Base-by-base conservation (phyloP, 2,888 invertebrate species). In the Diaphora mendica region DNA sequence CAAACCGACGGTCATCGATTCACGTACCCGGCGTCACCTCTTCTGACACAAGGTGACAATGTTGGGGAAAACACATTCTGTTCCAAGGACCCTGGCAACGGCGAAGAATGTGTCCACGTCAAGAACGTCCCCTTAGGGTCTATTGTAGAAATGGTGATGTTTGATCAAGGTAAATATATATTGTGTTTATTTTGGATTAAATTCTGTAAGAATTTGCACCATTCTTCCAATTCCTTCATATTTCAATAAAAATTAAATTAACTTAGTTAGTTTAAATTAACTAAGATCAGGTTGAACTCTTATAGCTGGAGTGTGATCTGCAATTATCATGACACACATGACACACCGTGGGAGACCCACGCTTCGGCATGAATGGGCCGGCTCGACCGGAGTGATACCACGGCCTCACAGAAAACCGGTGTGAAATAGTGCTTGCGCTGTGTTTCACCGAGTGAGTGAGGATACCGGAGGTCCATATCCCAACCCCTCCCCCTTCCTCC, bases 1-100 rank as follows among this genome's bases (percentile, higher is more conserved):
- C 96, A 96, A 80, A 96, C 96, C 33, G 97, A 98, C 90, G 97
- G 98, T 71, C 96, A 97, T 33, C 97, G 97, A 15, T 97, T 98
- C 90, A 96, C 96, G 51, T 97, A 97, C 86, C 98, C 98, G 0
- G 96, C 97, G 2, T 97, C 97, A 0, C 98, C 98, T 0, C 94
- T 98, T 64, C 94, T 98, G 76, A 97, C 98, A 2, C 98, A 98
- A 88, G 95, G 96, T 0, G 89, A 90, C 0, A 97, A 97, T 79
- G 95, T 97, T 26, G 91, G 96, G 0, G 88, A 93, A 13, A 92
- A 95, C 68, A 88, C 96, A 35, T 88, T 97, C 76, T 97, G 97
- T 84, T 80, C 92, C 84, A 93, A 89, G 1, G 91, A 80, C 4
- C 79, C 91, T 68, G 91, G 93, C 44, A 82, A 92, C 9, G 90